Base-by-base conservation (phyloP, 2,888 invertebrate genomes). In the Leucophenga maculata region DNA sequence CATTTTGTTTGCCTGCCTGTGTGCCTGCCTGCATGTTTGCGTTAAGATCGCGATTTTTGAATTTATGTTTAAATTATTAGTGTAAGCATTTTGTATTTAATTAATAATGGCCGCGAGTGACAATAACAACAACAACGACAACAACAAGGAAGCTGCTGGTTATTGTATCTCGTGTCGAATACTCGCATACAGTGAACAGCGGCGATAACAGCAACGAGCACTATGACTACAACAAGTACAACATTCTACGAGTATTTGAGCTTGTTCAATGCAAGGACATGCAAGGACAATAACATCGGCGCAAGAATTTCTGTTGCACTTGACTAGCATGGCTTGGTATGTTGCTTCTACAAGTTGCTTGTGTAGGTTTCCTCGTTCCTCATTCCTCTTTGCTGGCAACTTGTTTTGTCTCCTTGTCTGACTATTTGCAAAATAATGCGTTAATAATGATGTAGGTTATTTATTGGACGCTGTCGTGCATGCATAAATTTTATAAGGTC, bases 11-110 rank as follows among this genome's bases (percentile, higher is more conserved):
- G 50, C 26, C 26, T 59, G 57, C 22, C 26, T 39, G 39, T 8
- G 6, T 8, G 55, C 22, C 55, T 31, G 14, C 14, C 13, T 11
- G 26, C 13, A 20, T 65, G 59, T 67, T 59, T 44, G 31, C 60
- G 69, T 60, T 55, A 52, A 44, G 67, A 57, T 57, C 59, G 69
- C 71, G 57, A 64, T 57, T 65, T 67, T 55, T 44, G 52, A 68
- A 78, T 82, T 85, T 76, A 79, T 84, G 85, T 73, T 76, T 74
- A 81, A 81, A 83, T 79, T 83, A 85, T 84, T 84, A 81, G 83
- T 78, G 83, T 78, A 83, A 85, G 83, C 83, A 83, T 83, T 85
- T 83, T 81, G 79, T 84, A 84, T 83, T 83, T 83, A 83, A 85
- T 83, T 85, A 83, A 83, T 84, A 79, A 78, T 74, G 75, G 31